phyloP scores from a whole-genome alignment of 2,888 invertebrate species.

The Pachycephus smyrnensis region DNA sequence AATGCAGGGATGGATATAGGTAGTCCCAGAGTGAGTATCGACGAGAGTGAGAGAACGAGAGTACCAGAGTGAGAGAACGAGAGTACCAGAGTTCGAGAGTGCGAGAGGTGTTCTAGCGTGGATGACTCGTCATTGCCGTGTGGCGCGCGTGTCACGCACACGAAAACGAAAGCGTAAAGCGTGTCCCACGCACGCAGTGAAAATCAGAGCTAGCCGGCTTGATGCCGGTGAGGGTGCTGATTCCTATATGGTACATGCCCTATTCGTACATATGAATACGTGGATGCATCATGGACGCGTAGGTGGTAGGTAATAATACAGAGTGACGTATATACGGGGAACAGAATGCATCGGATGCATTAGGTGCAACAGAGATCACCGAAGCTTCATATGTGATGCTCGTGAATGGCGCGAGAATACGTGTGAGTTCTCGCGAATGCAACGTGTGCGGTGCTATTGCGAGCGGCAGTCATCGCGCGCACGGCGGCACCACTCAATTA shows the following conservation, averaged over 20 bases:
- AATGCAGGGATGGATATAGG: neutral
- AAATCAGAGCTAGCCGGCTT: neutral
- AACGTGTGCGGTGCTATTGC: neutral
- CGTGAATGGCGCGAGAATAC: neutral
- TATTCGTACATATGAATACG: neutral
- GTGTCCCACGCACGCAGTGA: neutral
- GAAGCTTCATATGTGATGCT: neutral
- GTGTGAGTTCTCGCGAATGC: neutral
- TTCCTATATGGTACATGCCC: neutral
- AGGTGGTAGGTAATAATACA: neutral
- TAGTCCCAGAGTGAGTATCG: neutral
- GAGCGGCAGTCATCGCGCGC: slow-evolving; percentile 48
- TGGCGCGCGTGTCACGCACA: slow-evolving; percentile 65
- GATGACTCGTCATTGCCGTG: slow-evolving; percentile 67
- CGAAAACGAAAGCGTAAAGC: slow-evolving; percentile 22
- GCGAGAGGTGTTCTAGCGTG: slow-evolving; percentile 64
- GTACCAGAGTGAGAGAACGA: too few relatives aligned
- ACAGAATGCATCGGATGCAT: neutral
- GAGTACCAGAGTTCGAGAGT: slow-evolving; percentile 30
- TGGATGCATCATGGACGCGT: neutral
- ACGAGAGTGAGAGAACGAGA: slow-evolving; percentile 9
- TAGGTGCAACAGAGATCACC: neutral
- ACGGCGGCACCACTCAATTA: slow-evolving; percentile 64
- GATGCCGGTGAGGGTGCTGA: neutral
- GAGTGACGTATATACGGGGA: neutral